Base-by-base conservation (phyloP, 2,113 vertebrate genomes). In the Gracilinanus agilis region DNA sequence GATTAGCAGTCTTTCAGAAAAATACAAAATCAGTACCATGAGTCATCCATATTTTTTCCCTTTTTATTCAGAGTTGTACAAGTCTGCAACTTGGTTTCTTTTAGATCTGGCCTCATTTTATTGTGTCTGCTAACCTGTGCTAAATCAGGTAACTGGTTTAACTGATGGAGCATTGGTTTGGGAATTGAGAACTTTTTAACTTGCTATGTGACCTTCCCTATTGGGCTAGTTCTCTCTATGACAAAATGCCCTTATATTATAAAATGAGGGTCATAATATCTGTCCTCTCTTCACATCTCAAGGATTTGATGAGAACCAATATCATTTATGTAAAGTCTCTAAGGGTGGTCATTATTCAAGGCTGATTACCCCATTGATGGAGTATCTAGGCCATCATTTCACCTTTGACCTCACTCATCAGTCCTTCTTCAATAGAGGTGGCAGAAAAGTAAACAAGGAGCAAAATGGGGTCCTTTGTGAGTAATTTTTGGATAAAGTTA, bases 31-130 rank as follows among this genome's bases (percentile, higher is more conserved):
- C 56, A 90, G 34, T 90, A 11, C 91, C 49, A 55, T 23, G 83
- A 92, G 44, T 44, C 54, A 53, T 92, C 93, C 83, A 0, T 3
- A 0, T 40, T 55, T 91, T 83, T 96, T 94, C 83, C 6, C 49
- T 95, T 93, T 94, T 91, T 90, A 95, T 94, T 96, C 89, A 93
- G 92, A 49, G 55, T 21, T 44, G 55, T 61, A 92, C 88, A 29
- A 54, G 25, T 53, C 90, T 89, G 24, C 58, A 56, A 54, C 27
- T 53, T 11, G 19, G 44, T 95, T 40, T 93, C 93, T 94, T 54
- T 61, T 75, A 91, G 75, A n/a, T 55, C 75, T 21, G 27, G 44
- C n/a, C 94, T 92, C 56, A 3, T 54, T 92, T 55, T 67, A 3
- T 67, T 3, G 0, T 49, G 90, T 93, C 40, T 94, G 44, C 90